phyloP scores from a whole-genome alignment of 2,113 vertebrate genomes.

The Dasyornis broadbenti region DNA sequence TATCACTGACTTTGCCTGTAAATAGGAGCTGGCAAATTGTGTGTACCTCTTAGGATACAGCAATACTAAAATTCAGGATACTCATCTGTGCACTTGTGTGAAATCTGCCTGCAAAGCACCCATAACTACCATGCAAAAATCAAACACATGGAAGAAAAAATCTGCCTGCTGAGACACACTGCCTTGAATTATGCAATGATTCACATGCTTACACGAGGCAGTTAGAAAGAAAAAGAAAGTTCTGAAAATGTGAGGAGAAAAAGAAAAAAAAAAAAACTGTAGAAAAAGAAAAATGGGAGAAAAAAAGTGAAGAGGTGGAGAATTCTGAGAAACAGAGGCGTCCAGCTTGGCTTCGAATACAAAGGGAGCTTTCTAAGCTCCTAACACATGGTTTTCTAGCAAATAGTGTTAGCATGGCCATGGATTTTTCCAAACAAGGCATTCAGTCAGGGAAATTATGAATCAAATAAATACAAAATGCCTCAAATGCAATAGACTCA shows the following conservation, averaged over 20 bases:
- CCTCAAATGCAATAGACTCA: neutral
- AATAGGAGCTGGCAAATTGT: neutral
- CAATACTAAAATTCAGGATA: neutral
- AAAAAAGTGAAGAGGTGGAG: neutral
- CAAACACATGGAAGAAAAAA: neutral
- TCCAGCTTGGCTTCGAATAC: slow-evolving; percentile 1
- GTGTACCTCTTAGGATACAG: neutral
- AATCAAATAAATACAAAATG: neutral
- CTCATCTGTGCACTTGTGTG: neutral
- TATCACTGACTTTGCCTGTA: neutral
- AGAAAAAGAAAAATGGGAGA: neutral
- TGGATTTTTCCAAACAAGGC: neutral
- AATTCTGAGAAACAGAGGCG: neutral
- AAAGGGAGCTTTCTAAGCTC: neutral
- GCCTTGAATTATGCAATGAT: neutral
- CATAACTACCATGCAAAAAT: neutral
- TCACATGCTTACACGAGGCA: neutral
- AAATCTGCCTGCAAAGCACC: neutral
- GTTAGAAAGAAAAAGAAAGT: neutral
- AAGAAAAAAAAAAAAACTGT: neutral
- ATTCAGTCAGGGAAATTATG: neutral
- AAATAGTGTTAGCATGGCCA: neutral
- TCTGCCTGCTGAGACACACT: neutral
- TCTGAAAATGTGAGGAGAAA: neutral
- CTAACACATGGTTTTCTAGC: neutral